A percentile compares a stretch with the other conserved stretches of the same genome.
phyloP scores from a whole-genome alignment of 1,140 invertebrate species.

The Caligus rogercresseyi region DNA sequence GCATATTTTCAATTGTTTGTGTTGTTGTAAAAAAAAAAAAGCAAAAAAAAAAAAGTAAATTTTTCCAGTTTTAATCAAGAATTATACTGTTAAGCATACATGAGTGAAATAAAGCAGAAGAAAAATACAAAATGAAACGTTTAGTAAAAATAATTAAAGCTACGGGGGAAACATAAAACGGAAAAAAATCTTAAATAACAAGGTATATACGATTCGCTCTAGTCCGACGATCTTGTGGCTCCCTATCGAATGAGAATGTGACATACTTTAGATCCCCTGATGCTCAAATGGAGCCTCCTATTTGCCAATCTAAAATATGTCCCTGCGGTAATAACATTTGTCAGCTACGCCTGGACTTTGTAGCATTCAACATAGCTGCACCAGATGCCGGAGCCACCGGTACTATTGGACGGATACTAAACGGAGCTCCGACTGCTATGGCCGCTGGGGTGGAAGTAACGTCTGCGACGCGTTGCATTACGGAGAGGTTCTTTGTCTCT shows the following conservation, averaged over 20 bases:
- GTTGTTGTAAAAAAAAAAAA: no score
- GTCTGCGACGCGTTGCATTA: neutral
- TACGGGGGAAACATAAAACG: no score
- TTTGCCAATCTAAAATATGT: slow-evolving; percentile 7
- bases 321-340: slow-evolving; percentile 3
- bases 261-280: neutral
- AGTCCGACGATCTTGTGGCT: neutral
- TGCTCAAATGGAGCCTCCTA: neutral
- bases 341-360: slow-evolving; percentile 10
- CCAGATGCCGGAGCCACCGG: neutral
- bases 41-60: no score
- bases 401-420: neutral
- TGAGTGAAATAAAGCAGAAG: no score
- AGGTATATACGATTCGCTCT: no score
- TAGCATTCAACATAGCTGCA: neutral
- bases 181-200: no score
- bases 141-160: no score
- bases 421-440: neutral
- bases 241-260: neutral
- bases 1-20: no score
- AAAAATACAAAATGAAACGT: no score
- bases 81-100: no score
- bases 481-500: neutral
- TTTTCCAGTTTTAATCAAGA: no score
- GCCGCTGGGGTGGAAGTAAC: neutral